Evolutionary conservation across 1,140 invertebrate genomes (phyloP), one percentile per base, ranked within the genome.

Genomic region (Dolichoris vasculosae): DNA sequence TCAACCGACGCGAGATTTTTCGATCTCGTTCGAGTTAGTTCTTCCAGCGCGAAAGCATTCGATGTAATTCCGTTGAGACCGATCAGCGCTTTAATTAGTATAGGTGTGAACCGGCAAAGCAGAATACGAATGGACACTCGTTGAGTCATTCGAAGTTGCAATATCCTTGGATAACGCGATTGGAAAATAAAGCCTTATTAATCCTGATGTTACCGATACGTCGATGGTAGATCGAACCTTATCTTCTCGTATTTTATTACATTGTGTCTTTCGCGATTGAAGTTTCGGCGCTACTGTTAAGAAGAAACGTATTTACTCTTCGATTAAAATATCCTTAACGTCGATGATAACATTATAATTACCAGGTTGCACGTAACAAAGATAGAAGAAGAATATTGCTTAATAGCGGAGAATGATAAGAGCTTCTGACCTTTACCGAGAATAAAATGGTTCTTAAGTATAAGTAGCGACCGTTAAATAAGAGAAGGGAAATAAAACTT

Each of bases 161-260:
- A 32, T 69, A 32, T 43, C 63, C 20, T 26, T 64, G 30, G 63
- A 6, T 30, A 64, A 64, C 7, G 63, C 26, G 30, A 30, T 48
- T 83, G 17, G 8, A 71, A n/a, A 46, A 59, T 83, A 82, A 77
- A 30, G 51, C 9, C 51, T 82, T 73, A 82, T 73, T 82, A 13
- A 43, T 30, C 51, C 67, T 82, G 43, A 55, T 82, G 46, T 40
- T 15, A 17, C 20, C 26, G 35, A 67, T 59, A 26, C 35, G 64
- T 15, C 0, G 8, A 40, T 32, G 38, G 55, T 20, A 38, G 4
- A 80, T 64, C 32, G 78, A 80, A 67, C 59, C 38, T 67, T 80
- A 40, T 80, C 78, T 30, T 15, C 38, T 38, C 38, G 30, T 67
- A 46, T 63, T 59, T 80, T 80, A 64, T 67, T 80, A 63, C 35